Conservation (phyloP, 1,140 invertebrate species). For the Heliconius himera region DNA sequence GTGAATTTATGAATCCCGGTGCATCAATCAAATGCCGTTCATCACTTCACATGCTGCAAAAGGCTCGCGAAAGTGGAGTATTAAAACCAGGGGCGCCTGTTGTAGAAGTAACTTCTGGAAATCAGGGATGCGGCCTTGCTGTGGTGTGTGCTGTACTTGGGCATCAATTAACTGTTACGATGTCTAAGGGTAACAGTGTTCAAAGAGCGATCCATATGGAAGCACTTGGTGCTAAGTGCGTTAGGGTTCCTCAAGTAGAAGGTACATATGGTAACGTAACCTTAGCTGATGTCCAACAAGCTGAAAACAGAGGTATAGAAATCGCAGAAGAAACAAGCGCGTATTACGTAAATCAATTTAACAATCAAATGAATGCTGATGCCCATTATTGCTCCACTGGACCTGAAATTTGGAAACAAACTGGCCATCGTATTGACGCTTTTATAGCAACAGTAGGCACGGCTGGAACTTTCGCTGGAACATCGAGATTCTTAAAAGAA, state of each 20-base stretch:
- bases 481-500: constrained; percentile 67
- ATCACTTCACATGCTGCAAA: background rate
- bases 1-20: constrained; percentile 42
- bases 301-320: constrained; percentile 58
- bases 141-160: background rate
- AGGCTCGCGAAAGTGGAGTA: background rate
- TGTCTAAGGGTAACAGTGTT: constrained; percentile 1
- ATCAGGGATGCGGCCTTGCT: background rate
- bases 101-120: constrained; percentile 3
- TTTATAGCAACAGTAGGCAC: constrained; percentile 71
- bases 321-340: constrained; percentile 39
- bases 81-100: background rate
- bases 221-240: constrained; percentile 69
- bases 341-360: constrained; percentile 70
- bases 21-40: constrained; percentile 34
- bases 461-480: constrained; percentile 67
- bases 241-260: constrained; percentile 4
- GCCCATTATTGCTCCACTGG: constrained; percentile 67
- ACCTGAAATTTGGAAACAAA: constrained; percentile 74
- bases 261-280: constrained; percentile 54
- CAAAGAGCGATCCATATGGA: constrained; percentile 51
- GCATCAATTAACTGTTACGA: background rate
- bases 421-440: constrained; percentile 65
- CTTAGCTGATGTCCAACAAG: constrained; percentile 60
- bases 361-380: constrained; percentile 57